These are phyloP conservation scores for Leucophenga maculata DNA, from an alignment of 2,888 invertebrate species.

Conservation along the genomic window DNA sequence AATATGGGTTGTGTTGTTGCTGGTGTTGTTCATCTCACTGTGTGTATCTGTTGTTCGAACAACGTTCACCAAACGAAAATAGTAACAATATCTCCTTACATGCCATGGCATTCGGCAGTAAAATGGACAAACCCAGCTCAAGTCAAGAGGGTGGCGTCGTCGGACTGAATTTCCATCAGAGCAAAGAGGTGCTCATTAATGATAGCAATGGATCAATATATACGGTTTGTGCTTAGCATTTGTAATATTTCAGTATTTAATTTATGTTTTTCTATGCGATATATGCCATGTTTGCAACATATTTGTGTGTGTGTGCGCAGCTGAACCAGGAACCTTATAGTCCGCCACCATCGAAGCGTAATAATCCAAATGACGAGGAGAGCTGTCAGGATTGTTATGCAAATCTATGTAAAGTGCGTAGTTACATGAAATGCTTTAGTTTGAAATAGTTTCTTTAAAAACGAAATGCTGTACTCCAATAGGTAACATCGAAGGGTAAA, in stretches of 20 bases:
- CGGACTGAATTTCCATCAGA: constrained; percentile 91
- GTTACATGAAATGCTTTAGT: not conserved
- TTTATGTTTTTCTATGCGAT: not conserved
- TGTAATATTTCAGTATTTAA: no score
- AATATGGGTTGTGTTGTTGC: constrained; percentile 14
- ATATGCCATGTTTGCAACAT: not conserved
- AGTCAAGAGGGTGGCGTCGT: constrained; percentile 90
- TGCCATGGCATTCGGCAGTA: constrained; percentile 85
- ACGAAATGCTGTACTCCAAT: constrained; percentile 37
- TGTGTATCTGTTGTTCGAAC: constrained; percentile 38
- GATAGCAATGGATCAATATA: constrained; percentile 78
- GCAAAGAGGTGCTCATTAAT: constrained; percentile 88
- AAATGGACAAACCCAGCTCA: constrained; percentile 86
- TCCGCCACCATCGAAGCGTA: constrained; percentile 63
- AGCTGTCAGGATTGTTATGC: constrained; percentile 67
- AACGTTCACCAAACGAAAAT: constrained; percentile 58
- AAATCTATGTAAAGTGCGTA: constrained; percentile 61
- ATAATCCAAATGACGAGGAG: constrained; percentile 64
- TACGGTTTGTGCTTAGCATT: constrained; percentile 61
- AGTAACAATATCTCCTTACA: constrained; percentile 86
- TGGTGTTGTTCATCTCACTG: constrained; percentile 25
- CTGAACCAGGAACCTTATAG: constrained; percentile 68
- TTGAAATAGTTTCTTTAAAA: not conserved
- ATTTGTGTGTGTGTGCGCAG: constrained; percentile 47
- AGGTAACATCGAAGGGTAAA: constrained; percentile 87